These are phyloP conservation scores for Oscarella lobularis DNA, from an alignment of 37 sponge, comb jelly and placozoan species.

Conservation along the genomic window DNA sequence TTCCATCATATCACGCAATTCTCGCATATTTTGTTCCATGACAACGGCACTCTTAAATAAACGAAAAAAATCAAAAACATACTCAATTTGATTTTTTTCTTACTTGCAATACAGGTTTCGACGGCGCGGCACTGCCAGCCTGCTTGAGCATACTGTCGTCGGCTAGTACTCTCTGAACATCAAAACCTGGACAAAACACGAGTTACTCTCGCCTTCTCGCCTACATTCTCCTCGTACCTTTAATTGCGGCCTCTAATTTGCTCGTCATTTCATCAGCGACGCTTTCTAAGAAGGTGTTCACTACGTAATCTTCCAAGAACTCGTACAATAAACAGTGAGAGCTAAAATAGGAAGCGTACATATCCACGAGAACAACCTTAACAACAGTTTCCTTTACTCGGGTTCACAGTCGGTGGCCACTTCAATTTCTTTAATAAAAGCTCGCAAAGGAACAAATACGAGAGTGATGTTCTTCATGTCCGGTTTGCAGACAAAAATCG, in stretches of 20 bases:
- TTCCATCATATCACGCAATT: conserved; percentile 51
- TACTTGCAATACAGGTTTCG: too few relatives aligned
- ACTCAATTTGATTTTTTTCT: too few relatives aligned
- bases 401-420: not conserved
- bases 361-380: not conserved
- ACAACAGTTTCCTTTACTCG: not conserved
- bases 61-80: too few relatives aligned
- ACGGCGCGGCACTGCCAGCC: too few relatives aligned
- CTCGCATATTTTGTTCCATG: conserved; percentile 51
- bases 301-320: conserved; percentile 77
- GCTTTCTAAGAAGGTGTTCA: conserved; percentile 57
- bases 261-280: conserved; percentile 38
- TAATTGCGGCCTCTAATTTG: conserved; percentile 34
- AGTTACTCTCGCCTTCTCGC: too few relatives aligned
- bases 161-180: not conserved
- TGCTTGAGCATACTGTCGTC: not conserved
- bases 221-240: conserved; percentile 22
- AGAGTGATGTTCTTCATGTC: conserved; percentile 1
- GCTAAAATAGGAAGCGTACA: not conserved
- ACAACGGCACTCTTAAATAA: conserved; percentile 57
- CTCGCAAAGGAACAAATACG: not conserved
- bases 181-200: not conserved
- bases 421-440: not conserved
- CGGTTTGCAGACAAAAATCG: not conserved
- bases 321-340: conserved; percentile 16